A percentile compares a stretch with the other conserved stretches of the same genome.
These are phyloP conservation scores for Hydrocynus forskahlii DNA, from an alignment of 2,797 vertebrate genomes.

Conservation along the genomic window DNA sequence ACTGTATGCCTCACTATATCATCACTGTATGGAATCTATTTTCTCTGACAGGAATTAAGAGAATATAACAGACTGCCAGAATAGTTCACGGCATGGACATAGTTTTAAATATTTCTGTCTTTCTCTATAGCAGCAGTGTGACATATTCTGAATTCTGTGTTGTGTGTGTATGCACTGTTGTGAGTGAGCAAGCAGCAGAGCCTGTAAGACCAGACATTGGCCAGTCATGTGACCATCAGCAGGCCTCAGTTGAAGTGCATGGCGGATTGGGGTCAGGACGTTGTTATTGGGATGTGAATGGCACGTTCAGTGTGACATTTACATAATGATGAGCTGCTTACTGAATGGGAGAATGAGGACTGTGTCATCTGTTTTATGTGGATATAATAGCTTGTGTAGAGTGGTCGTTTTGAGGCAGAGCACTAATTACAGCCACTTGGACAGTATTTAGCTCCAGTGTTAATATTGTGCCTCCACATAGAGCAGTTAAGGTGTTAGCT, in stretches of 20 bases:
- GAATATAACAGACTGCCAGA: no score
- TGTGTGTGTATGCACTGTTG: background rate
- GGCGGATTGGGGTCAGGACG: conserved; percentile 38
- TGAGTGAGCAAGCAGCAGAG: background rate
- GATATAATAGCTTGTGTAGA: conserved; percentile 7
- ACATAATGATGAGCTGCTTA: conserved; percentile 26
- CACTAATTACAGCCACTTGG: conserved; percentile 10
- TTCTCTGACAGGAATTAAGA: no score
- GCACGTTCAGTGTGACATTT: conserved; percentile 31
- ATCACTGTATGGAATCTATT: no score
- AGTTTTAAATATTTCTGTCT: no score
- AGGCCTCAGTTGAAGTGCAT: conserved; percentile 18
- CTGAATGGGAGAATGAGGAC: conserved; percentile 11
- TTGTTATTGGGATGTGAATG: conserved; percentile 25
- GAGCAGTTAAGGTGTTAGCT: background rate
- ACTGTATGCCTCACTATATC: no score
- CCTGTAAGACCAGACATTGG: conserved; percentile 26
- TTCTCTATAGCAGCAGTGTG: background rate
- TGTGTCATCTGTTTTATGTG: background rate
- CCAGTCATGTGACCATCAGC: conserved; percentile 34
- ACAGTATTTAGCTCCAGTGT: background rate
- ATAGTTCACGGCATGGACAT: no score
- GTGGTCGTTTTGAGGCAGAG: conserved; percentile 26
- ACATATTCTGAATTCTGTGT: background rate
- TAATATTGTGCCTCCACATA: background rate